Evolutionary conservation across 2,888 invertebrate species (phyloP), one percentile per base, ranked within the genome.

Genomic region (Mactromeris polynyma): DNA sequence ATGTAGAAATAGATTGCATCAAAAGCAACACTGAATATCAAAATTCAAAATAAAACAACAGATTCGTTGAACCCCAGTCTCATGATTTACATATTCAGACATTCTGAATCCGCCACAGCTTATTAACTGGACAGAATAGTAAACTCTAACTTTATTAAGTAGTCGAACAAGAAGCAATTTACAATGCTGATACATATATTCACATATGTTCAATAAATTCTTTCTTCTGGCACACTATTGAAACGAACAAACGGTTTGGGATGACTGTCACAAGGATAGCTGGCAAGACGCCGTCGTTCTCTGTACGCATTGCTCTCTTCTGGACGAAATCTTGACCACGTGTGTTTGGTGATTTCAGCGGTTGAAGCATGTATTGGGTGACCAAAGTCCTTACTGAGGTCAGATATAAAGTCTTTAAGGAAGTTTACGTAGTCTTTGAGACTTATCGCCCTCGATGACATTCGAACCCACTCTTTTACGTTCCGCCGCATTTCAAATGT

Each of bases 281-380:
- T 73, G 9, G 36, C n/a, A 17, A 73, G 19, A 19, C 73, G 73
- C 17, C 33, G 33, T 73, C 73, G 73, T 73, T 2, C 2, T 11
- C 17, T 33, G 11, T 3, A 36, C 17, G 17, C 21, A 73, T 33
- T 17, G 14, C 14, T 36, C 33, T 36, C 19, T 3, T 73, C 73
- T 4, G 73, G 36, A 2, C 73, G 2, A 73, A 36, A 33, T 17
- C 73, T 73, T 17, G 73, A 73, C 73, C 31, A 73, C 26, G 17
- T 17, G 73, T 73, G 31, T 36, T 33, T 36, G 0, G 36, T 73
- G n/a, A 73, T 36, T 73, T 73, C 73, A 4, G 33, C 31, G 3
- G 73, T 73, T 33, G 73, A 51, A 11, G 77, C 81, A 58, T 82
- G 85, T 58, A 85, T 85, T 19, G 51, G 51, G 19, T 17, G 42